Evolutionary conservation across 2,113 vertebrate genomes (phyloP).

Genomic region (Poecile atricapillus): DNA sequence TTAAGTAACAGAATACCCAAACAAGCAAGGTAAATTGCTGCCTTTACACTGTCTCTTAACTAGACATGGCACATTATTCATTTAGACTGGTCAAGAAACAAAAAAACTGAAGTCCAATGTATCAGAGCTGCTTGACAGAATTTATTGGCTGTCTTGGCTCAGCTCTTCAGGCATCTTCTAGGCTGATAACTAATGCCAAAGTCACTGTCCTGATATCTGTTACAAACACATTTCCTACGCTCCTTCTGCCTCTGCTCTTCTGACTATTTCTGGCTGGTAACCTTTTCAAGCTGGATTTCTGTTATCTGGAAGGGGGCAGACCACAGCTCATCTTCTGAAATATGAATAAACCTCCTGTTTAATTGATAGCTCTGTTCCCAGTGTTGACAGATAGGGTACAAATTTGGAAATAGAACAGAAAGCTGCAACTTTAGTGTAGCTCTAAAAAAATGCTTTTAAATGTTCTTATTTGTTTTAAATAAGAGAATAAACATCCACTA

Average conservation of each 20-base stretch:
- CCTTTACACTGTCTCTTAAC: constrained; percentile 33
- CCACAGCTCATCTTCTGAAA: constrained; percentile 38
- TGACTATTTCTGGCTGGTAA: constrained; percentile 43
- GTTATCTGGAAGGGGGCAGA: constrained; percentile 22
- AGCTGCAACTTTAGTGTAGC: not conserved
- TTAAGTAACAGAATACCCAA: constrained; percentile 21
- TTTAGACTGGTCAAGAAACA: constrained; percentile 30
- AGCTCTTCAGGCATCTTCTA: constrained; percentile 29
- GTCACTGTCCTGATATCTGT: constrained; percentile 46
- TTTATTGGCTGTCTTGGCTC: constrained; percentile 41
- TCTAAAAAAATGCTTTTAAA: not conserved
- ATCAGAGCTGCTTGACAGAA: constrained; percentile 21
- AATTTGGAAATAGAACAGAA: not conserved
- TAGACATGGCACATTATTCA: constrained; percentile 20
- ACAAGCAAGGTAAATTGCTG: constrained; percentile 40
- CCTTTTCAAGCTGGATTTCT: constrained; percentile 58
- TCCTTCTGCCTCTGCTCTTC: constrained; percentile 26
- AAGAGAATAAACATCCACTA: not conserved
- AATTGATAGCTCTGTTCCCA: constrained; percentile 31
- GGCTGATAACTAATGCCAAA: constrained; percentile 44
- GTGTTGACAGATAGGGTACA: not conserved
- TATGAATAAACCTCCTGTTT: constrained; percentile 7
- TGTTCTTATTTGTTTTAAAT: not conserved
- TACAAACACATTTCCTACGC: constrained; percentile 44
- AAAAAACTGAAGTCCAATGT: not conserved